phyloP scores from a whole-genome alignment of 2,797 vertebrate species.

The Pangasius larnaudii region DNA sequence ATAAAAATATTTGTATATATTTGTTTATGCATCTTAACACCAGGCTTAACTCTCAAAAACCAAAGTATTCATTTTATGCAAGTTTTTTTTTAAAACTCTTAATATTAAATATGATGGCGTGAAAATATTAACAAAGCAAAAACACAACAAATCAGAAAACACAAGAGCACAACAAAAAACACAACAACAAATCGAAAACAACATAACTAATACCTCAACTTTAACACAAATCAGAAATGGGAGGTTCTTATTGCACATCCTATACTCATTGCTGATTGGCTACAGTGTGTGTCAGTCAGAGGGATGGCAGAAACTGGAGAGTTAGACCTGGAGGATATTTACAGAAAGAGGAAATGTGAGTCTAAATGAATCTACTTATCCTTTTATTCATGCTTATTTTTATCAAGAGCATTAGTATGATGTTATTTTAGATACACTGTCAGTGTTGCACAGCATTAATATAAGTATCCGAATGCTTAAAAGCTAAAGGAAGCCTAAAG shows the following conservation, averaged over 20 bases:
- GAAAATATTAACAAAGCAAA: not conserved
- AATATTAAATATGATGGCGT: not conserved
- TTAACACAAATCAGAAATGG: not conserved
- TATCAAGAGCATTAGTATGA: not conserved
- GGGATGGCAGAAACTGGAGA: not conserved
- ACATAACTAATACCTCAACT: not conserved
- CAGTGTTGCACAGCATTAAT: not conserved
- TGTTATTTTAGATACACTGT: not conserved
- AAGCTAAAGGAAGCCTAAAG: not conserved
- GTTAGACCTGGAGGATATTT: not conserved
- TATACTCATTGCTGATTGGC: not conserved
- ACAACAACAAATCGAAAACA: not conserved
- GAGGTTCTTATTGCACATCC: not conserved
- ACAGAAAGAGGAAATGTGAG: not conserved
- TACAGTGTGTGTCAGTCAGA: not conserved
- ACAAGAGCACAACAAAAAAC: not conserved
- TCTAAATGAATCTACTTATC: not conserved
- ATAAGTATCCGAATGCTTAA: not conserved
- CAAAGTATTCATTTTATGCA: not conserved
- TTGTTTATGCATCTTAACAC: not conserved
- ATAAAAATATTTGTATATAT: not conserved
- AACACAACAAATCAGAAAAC: not conserved
- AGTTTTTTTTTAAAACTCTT: not conserved
- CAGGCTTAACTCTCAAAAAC: not conserved
- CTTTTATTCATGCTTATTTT: slow-evolving; percentile 3